Percentiles rank a stretch among this genome's conserved stretches.
These are phyloP conservation scores for Anthopleura xanthogrammica DNA, from an alignment of 92 coral and sea anemone genomes.

Conservation along the genomic window DNA sequence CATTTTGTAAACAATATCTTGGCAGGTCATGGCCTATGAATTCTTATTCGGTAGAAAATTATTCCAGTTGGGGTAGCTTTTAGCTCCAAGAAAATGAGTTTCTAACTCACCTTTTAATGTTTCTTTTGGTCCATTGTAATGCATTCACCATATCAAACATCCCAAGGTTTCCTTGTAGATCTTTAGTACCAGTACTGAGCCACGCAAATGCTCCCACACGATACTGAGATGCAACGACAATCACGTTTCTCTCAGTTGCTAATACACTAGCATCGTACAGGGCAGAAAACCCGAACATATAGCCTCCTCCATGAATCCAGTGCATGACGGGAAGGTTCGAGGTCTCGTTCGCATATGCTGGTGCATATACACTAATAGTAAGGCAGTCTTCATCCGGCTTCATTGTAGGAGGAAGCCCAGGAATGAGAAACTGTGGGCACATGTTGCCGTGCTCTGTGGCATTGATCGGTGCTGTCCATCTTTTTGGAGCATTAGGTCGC, in stretches of 20 bases:
- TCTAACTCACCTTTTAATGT: not conserved
- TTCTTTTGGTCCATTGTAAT: slow-evolving; percentile 5
- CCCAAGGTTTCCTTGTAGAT: slow-evolving; percentile 16
- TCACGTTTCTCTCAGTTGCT: slow-evolving; percentile 9
- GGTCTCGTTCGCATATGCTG: not conserved
- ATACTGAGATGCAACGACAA: slow-evolving; percentile 13
- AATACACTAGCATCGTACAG: not conserved
- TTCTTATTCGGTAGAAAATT: too few relatives aligned
- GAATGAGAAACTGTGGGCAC: slow-evolving; percentile 25
- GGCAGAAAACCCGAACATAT: not conserved
- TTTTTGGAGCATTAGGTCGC: slow-evolving; percentile 4
- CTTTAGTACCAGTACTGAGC: slow-evolving; percentile 11
- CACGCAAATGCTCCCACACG: slow-evolving; percentile 21
- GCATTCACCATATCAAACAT: slow-evolving; percentile 14
- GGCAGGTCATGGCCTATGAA: too few relatives aligned
- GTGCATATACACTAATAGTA: slow-evolving; percentile 10
- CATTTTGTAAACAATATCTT: too few relatives aligned
- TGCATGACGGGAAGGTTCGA: slow-evolving; percentile 13
- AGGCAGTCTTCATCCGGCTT: slow-evolving; percentile 19
- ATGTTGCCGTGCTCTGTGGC: slow-evolving; percentile 13
- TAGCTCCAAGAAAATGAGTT: not conserved
- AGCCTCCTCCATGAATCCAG: slow-evolving; percentile 29
- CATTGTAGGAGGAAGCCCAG: slow-evolving; percentile 19
- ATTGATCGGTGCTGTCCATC: slow-evolving; percentile 9
- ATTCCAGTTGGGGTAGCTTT: too few relatives aligned